Base-by-base conservation (phyloP, 1,140 invertebrate species). In the Branchinecta lynchi region DNA sequence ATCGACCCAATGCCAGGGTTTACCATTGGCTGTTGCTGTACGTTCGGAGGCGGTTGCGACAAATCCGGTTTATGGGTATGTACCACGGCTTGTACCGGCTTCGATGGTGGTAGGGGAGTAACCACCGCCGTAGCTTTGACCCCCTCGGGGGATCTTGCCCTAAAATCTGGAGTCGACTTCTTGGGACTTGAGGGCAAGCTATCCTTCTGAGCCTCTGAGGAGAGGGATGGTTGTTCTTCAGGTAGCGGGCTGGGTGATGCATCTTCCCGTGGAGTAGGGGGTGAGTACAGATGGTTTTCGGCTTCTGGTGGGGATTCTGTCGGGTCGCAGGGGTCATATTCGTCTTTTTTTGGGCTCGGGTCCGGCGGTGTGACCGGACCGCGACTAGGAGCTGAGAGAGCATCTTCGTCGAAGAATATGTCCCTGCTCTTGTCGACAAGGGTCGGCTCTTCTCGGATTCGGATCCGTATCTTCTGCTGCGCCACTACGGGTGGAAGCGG, bases 281-380 rank as follows among this genome's bases (percentile, higher is more conserved):
- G 72, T 68, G 44, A 72, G 70, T 12, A 67, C 67, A 45, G 71
- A 68, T 15, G 66, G 65, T 10, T 65, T 70, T 71, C 70, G 32
- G 73, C 68, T 67, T 70, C 69, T 70, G 66, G 65, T 20, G 88
- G 82, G 5, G 89, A 90, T 75, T 89, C 89, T 0, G 89, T 91
- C 2, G 89, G 89, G 75, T 91, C 89, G 76, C 90, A 92, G 1
- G 90, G 90, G 84, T 92, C 89, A 76, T 92, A 92, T 6, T 84
- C 88, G 76, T 89, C 88, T 67, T 72, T 5, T 44, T 73, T 72
- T 43, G 73, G 71, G 32, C 72, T 71, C 8, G 72, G 71, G 20
- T 71, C 72, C 7, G 72, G 72, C 44, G 73, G 72, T 17, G 73
- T 73, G 8, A 72, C 73, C 44, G 70, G 72, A 45, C 70, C 72